Evolutionary conservation across 92 coral and sea anemone genomes (phyloP).

Genomic region (Chrysogorgia sp.): DNA sequence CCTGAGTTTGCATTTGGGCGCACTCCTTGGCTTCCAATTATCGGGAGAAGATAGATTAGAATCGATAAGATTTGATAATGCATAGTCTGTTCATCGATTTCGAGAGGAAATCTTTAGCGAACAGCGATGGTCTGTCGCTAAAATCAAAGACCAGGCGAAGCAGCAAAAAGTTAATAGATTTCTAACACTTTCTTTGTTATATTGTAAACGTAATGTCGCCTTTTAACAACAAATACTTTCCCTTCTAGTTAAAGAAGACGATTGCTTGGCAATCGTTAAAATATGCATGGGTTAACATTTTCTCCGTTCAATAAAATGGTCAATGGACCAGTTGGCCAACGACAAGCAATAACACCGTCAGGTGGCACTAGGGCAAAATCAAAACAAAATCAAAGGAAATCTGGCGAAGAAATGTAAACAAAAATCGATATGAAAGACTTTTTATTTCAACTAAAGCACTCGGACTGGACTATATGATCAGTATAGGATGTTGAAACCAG

Average conservation of each 20-base stretch:
- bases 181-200: neutral
- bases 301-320: constrained; percentile 25
- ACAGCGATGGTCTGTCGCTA: neutral
- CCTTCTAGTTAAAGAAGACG: neutral
- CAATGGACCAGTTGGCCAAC: constrained; percentile 5
- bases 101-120: constrained; percentile 3
- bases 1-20: constrained; percentile 23
- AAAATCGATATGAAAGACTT: no score
- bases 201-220: neutral
- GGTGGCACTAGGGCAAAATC: constrained; percentile 8
- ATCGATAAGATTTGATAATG: constrained; percentile 4
- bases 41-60: constrained; percentile 8
- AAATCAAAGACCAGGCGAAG: neutral
- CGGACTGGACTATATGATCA: no score
- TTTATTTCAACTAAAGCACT: no score
- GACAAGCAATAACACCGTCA: constrained; percentile 27
- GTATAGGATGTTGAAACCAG: no score
- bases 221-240: neutral
- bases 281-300: constrained; percentile 32
- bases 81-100: constrained; percentile 13
- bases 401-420: neutral
- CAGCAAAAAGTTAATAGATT: neutral
- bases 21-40: neutral
- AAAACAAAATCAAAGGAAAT: constrained; percentile 10
- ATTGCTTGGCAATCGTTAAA: constrained; percentile 32